Evolutionary conservation across 2,113 vertebrate species (phyloP).

Genomic region (Bambusicola thoracicus): DNA sequence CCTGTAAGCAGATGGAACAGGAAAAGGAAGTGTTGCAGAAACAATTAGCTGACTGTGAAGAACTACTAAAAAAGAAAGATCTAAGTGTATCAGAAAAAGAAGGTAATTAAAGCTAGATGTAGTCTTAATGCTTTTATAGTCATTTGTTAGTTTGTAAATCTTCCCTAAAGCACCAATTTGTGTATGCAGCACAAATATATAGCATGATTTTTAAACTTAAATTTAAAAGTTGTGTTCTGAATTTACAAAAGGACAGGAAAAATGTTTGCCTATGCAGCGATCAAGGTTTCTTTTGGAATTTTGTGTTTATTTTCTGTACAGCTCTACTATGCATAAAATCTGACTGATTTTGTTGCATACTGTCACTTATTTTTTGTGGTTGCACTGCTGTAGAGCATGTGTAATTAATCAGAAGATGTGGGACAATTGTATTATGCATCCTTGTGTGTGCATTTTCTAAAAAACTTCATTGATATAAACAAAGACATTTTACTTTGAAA

Average conservation of each 20-base stretch:
- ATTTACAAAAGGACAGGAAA: not conserved
- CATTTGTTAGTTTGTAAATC: not conserved
- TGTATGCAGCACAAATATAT: not conserved
- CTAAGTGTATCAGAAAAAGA: conserved; percentile 33
- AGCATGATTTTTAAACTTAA: not conserved
- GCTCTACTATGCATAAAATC: not conserved
- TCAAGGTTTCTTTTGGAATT: not conserved
- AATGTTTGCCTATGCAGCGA: not conserved
- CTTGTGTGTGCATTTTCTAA: not conserved
- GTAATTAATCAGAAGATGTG: not conserved
- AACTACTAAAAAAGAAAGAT: conserved; percentile 46
- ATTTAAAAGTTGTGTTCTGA: not conserved
- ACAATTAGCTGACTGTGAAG: conserved; percentile 59
- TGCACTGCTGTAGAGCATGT: not conserved
- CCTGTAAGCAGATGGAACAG: conserved; percentile 85
- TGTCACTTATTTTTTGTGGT: not conserved
- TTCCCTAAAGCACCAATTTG: not conserved
- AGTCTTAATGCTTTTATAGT: not conserved
- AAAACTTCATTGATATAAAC: not conserved
- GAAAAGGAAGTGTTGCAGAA: conserved; percentile 82
- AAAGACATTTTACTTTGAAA: conserved; percentile 46
- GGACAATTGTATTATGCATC: not conserved
- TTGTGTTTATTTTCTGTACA: not conserved
- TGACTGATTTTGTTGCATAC: not conserved
- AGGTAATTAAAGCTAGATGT: conserved; percentile 10